A percentile compares a stretch with the other conserved stretches of the same genome.
phyloP scores from a whole-genome alignment of 1,140 invertebrate genomes.

The Pomacea maculata region DNA sequence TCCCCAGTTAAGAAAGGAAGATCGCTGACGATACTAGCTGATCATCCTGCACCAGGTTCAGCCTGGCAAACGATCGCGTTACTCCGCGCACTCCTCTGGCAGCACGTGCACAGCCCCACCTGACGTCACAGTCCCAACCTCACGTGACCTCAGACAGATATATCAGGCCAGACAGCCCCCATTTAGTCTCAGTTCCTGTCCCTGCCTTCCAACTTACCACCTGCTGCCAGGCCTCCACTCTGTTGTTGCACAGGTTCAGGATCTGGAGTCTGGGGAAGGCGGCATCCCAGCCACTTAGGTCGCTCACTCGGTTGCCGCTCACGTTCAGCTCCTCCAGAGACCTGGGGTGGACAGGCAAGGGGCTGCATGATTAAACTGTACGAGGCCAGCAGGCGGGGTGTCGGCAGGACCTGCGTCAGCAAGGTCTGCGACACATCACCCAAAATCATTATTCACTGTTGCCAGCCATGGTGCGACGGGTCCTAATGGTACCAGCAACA shows the following conservation, averaged over 20 bases:
- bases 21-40: too few relatives aligned
- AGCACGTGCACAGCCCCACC: not conserved
- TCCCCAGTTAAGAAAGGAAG: too few relatives aligned
- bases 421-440: too few relatives aligned
- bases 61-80: too few relatives aligned
- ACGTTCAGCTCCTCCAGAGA: constrained; percentile 44
- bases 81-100: not conserved
- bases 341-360: constrained; percentile 25
- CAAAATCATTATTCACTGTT: too few relatives aligned
- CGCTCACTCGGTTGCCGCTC: constrained; percentile 38
- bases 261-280: constrained; percentile 44
- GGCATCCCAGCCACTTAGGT: constrained; percentile 26
- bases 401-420: too few relatives aligned
- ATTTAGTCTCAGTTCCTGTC: not conserved
- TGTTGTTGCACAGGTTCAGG: constrained; percentile 41
- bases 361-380: too few relatives aligned
- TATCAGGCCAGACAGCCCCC: not conserved
- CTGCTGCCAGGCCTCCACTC: constrained; percentile 41
- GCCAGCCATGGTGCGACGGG: too few relatives aligned
- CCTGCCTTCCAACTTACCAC: constrained; percentile 35
- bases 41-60: too few relatives aligned
- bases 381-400: too few relatives aligned
- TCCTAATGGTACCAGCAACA: too few relatives aligned
- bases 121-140: not conserved
- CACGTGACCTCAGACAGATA: not conserved